Evolutionary conservation across 2,888 invertebrate species (phyloP).

Genomic region (Drosophila recens): DNA sequence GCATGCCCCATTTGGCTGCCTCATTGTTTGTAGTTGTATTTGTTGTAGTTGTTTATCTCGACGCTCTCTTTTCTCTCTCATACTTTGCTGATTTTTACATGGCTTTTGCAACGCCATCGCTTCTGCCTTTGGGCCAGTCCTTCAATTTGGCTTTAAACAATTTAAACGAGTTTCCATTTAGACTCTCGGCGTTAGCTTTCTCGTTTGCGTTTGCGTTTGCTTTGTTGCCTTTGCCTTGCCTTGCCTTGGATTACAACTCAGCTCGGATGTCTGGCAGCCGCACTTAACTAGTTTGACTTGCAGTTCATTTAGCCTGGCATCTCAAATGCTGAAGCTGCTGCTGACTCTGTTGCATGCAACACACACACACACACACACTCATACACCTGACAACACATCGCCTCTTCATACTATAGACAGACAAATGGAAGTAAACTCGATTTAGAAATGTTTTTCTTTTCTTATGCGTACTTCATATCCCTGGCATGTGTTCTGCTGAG

Average conservation of each 20-base stretch:
- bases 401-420: slow-evolving; percentile 7
- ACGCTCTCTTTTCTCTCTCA: slow-evolving; percentile 8
- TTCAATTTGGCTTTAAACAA: slow-evolving; percentile 71
- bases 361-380: slow-evolving; percentile 41
- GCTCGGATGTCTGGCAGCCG: slow-evolving; percentile 52
- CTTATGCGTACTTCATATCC: slow-evolving; percentile 45
- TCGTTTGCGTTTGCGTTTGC: slow-evolving; percentile 34
- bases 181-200: slow-evolving; percentile 18
- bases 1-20: slow-evolving; percentile 61
- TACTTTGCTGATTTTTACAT: slow-evolving; percentile 30
- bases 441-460: slow-evolving; percentile 50
- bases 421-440: slow-evolving; percentile 48
- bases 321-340: slow-evolving; percentile 41
- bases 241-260: slow-evolving; percentile 49
- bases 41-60: slow-evolving; percentile 19
- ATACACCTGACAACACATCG: slow-evolving; percentile 28
- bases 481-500: slow-evolving; percentile 35
- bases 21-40: slow-evolving; percentile 31
- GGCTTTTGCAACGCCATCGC: slow-evolving; percentile 41
- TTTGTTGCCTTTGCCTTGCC: slow-evolving; percentile 16
- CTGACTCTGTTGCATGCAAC: slow-evolving; percentile 47
- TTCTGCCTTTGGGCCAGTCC: slow-evolving; percentile 50
- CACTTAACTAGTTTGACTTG: slow-evolving; percentile 74
- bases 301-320: slow-evolving; percentile 71
- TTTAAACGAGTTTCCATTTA: slow-evolving; percentile 70